Base-by-base conservation (phyloP, 2,113 vertebrate species). In the Oreochromis tanganicae region DNA sequence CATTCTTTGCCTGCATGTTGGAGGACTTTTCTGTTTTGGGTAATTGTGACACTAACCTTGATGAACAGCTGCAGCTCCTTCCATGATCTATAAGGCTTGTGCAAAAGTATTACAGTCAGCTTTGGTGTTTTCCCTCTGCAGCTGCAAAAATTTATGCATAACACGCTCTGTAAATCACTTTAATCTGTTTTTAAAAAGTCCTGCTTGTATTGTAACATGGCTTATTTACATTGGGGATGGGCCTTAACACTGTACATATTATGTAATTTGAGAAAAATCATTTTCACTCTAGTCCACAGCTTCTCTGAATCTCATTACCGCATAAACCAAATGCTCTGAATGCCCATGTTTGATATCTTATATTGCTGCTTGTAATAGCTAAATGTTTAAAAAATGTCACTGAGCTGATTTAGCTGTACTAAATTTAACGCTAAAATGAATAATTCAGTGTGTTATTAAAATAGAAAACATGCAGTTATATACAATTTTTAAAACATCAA, bases 261-360 rank as follows among this genome's bases (percentile, higher is more conserved):
- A 41, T 68, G 19, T 86, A 86, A 86, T 27, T 10, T 29, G 29
- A 50, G 9, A 50, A 7, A 50, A 75, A 48, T 50, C 17, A 50
- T 50, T 75, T 80, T 13, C 10, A 55, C 48, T 36, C 29, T 21
- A 24, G 32, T 50, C 71, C 43, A 75, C 0, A 50, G 24, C 6
- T 19, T 17, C 9, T 75, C 9, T 11, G 6, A 75, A 75, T 29
- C 4, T 32, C 66, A 71, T 36, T n/a, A 66, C 38, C 3, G 17
- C 32, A 36, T 66, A 66, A n/a, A 12, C 61, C 4, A 38, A 43
- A 81, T 4, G 3, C 9, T 55, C 9, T 1, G 14, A 32, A 14
- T 63, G 84, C 88, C 92, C 84, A 46, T 91, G 89, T 81, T 59
- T 68, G 57, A 48, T 21, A 24, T 24, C 14, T 50, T n/a, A n/a